phyloP scores from a whole-genome alignment of 1,140 invertebrate genomes.

The Neuroterus valhalla region DNA sequence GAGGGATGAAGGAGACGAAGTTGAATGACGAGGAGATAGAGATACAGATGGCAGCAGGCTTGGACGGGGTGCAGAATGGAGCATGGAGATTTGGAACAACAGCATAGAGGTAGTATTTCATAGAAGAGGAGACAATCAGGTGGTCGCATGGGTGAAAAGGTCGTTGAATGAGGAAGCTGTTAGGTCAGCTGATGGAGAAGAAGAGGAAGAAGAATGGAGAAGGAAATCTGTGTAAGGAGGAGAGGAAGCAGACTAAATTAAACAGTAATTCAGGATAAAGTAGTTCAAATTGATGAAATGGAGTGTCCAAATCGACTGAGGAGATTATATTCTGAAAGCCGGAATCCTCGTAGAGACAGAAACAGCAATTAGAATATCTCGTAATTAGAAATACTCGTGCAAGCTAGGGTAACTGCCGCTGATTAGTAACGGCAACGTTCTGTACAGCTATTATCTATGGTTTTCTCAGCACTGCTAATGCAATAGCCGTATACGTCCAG shows the following conservation, averaged over 20 bases:
- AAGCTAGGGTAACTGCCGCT: slow-evolving; percentile 46
- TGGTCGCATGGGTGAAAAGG: too few relatives aligned
- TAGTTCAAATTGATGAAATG: slow-evolving; percentile 6
- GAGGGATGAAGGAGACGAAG: too few relatives aligned
- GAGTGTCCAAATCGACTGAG: slow-evolving; percentile 17
- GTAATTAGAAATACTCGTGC: slow-evolving; percentile 49
- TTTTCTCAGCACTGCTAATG: slow-evolving; percentile 26
- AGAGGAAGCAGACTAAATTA: neutral
- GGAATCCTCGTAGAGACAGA: slow-evolving; percentile 8
- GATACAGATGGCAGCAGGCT: too few relatives aligned
- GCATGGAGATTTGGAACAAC: too few relatives aligned
- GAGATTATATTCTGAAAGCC: slow-evolving; percentile 17
- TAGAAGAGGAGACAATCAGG: too few relatives aligned
- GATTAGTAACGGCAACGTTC: slow-evolving; percentile 54
- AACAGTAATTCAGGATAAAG: neutral
- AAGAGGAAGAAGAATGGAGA: too few relatives aligned
- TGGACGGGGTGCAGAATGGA: too few relatives aligned
- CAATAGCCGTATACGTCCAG: slow-evolving; percentile 22
- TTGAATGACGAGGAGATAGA: too few relatives aligned
- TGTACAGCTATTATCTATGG: slow-evolving; percentile 29
- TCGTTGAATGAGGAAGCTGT: too few relatives aligned
- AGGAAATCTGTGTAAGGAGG: neutral
- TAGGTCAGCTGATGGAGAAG: too few relatives aligned
- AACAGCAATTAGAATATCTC: slow-evolving; percentile 31
- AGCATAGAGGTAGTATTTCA: too few relatives aligned